Conservation (phyloP, 2,797 vertebrate species). For the Enteromius afrohamiltoni region DNA sequence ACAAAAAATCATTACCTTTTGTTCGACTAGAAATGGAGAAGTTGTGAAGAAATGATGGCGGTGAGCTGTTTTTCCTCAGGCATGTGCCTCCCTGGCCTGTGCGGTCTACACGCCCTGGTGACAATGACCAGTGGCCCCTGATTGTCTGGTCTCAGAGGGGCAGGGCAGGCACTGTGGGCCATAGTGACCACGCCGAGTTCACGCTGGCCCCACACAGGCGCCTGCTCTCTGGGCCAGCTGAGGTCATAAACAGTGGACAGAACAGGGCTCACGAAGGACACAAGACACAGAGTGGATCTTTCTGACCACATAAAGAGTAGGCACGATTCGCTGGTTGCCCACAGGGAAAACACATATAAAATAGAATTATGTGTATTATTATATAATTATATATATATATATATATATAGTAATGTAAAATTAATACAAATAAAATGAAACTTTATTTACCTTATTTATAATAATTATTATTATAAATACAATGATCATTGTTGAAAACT, state of each 20-base stretch:
- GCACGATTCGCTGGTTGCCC: slow-evolving; percentile 44
- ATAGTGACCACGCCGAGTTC: slow-evolving; percentile 54
- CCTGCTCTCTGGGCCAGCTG: slow-evolving; percentile 68
- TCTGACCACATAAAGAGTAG: slow-evolving; percentile 58
- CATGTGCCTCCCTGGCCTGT: slow-evolving; percentile 35
- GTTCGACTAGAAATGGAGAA: slow-evolving; percentile 5
- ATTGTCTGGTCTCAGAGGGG: slow-evolving; percentile 63
- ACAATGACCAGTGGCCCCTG: slow-evolving; percentile 55
- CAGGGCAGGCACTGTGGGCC: slow-evolving; percentile 56
- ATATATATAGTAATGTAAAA: too few species aligned
- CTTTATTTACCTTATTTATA: background rate
- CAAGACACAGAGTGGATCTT: slow-evolving; percentile 44
- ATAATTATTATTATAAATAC: background rate
- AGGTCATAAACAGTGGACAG: slow-evolving; percentile 66
- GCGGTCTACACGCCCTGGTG: slow-evolving; percentile 43
- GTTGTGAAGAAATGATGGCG: slow-evolving; percentile 52
- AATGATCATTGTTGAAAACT: background rate
- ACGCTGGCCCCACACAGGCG: slow-evolving; percentile 72
- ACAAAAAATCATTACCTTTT: slow-evolving; percentile 33
- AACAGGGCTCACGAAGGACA: slow-evolving; percentile 31
- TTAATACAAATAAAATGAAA: background rate
- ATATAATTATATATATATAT: too few species aligned
- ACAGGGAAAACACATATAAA: slow-evolving; percentile 37
- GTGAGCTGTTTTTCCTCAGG: slow-evolving; percentile 46
- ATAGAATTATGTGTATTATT: too few species aligned